Evolutionary conservation across 2,797 vertebrate species (phyloP).

Genomic region (Enteromius afrohamiltoni): DNA sequence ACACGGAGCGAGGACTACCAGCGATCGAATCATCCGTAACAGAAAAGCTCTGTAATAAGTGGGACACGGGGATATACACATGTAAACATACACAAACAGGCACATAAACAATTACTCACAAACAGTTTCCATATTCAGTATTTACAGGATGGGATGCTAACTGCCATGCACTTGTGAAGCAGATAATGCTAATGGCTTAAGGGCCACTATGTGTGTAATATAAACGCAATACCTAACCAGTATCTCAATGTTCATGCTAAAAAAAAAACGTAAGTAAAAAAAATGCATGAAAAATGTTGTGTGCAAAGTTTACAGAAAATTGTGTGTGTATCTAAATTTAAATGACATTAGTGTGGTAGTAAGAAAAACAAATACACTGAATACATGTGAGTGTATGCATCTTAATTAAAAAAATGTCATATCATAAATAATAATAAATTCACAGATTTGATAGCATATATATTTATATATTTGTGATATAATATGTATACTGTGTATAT

Average conservation of each 20-base stretch:
- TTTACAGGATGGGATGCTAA: not conserved
- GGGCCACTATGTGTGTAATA: not conserved
- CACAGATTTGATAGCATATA: not conserved
- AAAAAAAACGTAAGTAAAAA: too few species aligned
- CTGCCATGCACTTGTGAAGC: slow-evolving; percentile 1
- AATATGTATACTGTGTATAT: too few species aligned
- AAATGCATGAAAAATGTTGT: too few species aligned
- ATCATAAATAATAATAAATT: not conserved
- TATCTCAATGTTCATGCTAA: not conserved
- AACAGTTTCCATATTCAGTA: not conserved
- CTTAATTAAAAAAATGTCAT: not conserved
- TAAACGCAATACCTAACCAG: not conserved
- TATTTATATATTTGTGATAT: too few species aligned
- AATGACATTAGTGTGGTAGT: not conserved
- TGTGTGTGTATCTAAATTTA: not conserved
- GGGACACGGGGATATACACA: slow-evolving; percentile 27
- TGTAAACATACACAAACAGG: slow-evolving; percentile 15
- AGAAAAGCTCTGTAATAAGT: slow-evolving; percentile 85
- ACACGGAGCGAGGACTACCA: slow-evolving; percentile 82
- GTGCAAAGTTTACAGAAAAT: not conserved
- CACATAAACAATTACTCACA: slow-evolving; percentile 8
- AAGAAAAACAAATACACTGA: not conserved
- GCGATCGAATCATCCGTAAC: slow-evolving; percentile 81
- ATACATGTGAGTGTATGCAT: not conserved
- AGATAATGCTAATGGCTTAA: not conserved